A percentile compares a stretch with the other conserved stretches of the same genome.
Evolutionary conservation across 1,140 invertebrate species (phyloP).

Genomic region (Drosophila pandora): DNA sequence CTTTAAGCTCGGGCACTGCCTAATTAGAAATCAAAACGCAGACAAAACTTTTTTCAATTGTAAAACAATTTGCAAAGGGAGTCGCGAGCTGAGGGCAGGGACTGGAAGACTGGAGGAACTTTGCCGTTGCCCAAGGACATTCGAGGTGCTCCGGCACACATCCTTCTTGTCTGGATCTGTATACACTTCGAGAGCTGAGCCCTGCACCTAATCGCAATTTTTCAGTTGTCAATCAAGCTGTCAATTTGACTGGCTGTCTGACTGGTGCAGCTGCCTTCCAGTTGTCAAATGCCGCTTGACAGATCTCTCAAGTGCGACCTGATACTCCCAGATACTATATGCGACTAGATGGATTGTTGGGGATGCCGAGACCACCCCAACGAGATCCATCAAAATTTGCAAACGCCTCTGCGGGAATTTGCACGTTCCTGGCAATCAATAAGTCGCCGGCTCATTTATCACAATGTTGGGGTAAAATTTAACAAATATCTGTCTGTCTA

Average conservation of each 20-base stretch:
- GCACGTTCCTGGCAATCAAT: slow-evolving; percentile 46
- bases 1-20: slow-evolving; percentile 37
- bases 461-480: slow-evolving; percentile 14
- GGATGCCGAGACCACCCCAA: slow-evolving; percentile 21
- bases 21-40: slow-evolving; percentile 80
- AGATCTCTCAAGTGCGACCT: slow-evolving; percentile 58
- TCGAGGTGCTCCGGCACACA: slow-evolving; percentile 8
- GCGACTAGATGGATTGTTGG: not conserved
- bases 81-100: not conserved
- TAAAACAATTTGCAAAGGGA: slow-evolving; percentile 67
- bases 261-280: slow-evolving; percentile 65
- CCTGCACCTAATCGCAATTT: slow-evolving; percentile 60
- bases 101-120: not conserved
- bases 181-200: slow-evolving; percentile 25
- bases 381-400: slow-evolving; percentile 67
- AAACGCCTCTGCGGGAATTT: slow-evolving; percentile 23
- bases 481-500: slow-evolving; percentile 28
- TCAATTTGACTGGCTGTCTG: slow-evolving; percentile 62
- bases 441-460: slow-evolving; percentile 59
- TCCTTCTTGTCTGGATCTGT: slow-evolving; percentile 17
- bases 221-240: slow-evolving; percentile 79
- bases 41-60: slow-evolving; percentile 72
- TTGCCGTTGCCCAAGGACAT: slow-evolving; percentile 55
- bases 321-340: not conserved
- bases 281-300: slow-evolving; percentile 67